Evolutionary conservation across 2,888 invertebrate genomes (phyloP).

Genomic region (Eupelmus urozonus): DNA sequence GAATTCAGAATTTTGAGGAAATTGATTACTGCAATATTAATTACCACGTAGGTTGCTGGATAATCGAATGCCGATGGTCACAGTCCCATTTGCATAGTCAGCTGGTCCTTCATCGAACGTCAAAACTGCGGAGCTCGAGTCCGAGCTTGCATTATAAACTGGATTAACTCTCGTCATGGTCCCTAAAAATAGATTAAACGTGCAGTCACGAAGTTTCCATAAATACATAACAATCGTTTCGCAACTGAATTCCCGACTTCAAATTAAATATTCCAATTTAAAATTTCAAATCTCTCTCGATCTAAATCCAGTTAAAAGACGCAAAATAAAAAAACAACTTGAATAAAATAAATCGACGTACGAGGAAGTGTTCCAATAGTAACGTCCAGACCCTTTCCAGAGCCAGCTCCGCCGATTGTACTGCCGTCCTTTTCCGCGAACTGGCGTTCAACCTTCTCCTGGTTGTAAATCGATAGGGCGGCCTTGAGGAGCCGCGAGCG

Average conservation of each 20-base stretch:
- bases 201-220: background rate
- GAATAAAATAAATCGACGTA: background rate
- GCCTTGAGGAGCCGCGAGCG: constrained; percentile 72
- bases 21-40: background rate
- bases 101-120: constrained; percentile 66
- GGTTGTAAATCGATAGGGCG: constrained; percentile 71
- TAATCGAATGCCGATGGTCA: constrained; percentile 71
- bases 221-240: background rate
- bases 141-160: constrained; percentile 60
- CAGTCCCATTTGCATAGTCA: constrained; percentile 71
- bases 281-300: background rate
- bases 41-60: constrained; percentile 71
- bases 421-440: constrained; percentile 60
- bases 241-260: background rate
- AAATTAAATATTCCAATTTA: background rate
- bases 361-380: constrained; percentile 55
- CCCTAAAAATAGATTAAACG: constrained; percentile 62
- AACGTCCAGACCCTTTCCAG: constrained; percentile 35
- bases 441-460: constrained; percentile 65
- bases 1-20: no score
- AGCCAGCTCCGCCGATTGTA: background rate
- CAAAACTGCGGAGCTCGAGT: constrained; percentile 59
- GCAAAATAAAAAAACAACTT: no score
- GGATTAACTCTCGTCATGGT: constrained; percentile 65
- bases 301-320: background rate